Evolutionary conservation across 2,797 vertebrate species (phyloP).

Genomic region (Loriculus beryllinus): DNA sequence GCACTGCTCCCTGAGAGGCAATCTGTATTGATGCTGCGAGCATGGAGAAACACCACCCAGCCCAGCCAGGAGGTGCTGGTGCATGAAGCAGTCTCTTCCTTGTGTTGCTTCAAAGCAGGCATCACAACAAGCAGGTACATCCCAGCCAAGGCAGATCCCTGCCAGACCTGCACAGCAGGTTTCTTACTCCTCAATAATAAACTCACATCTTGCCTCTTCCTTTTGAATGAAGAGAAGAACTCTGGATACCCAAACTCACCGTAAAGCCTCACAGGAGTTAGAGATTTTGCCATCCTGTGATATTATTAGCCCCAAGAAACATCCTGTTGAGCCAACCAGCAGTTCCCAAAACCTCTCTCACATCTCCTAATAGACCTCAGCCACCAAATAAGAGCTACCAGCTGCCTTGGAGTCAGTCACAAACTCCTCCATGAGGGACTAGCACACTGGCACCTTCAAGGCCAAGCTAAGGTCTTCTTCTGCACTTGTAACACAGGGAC

Average conservation of each 20-base stretch:
- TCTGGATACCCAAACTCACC: not conserved
- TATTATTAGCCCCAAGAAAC: not conserved
- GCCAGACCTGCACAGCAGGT: not conserved
- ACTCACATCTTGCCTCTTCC: not conserved
- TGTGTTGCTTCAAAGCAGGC: not conserved
- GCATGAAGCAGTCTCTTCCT: not conserved
- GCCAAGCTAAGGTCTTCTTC: not conserved
- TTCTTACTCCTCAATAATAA: not conserved
- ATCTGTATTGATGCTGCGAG: not conserved
- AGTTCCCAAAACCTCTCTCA: not conserved
- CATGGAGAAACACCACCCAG: not conserved
- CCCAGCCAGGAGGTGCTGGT: not conserved
- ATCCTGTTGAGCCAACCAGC: not conserved
- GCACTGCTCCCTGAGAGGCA: not conserved
- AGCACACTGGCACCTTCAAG: not conserved
- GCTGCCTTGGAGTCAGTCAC: not conserved
- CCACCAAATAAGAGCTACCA: not conserved
- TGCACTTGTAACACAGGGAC: not conserved
- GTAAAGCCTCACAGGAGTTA: not conserved
- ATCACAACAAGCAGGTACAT: not conserved
- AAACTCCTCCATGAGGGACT: not conserved
- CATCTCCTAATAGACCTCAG: not conserved
- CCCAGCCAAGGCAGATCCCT: not conserved
- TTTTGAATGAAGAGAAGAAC: not conserved
- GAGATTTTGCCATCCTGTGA: not conserved